Percentiles rank a stretch among this genome's conserved stretches.
Evolutionary conservation across 2,888 invertebrate species (phyloP).

Genomic region (Pilophorus perplexus): DNA sequence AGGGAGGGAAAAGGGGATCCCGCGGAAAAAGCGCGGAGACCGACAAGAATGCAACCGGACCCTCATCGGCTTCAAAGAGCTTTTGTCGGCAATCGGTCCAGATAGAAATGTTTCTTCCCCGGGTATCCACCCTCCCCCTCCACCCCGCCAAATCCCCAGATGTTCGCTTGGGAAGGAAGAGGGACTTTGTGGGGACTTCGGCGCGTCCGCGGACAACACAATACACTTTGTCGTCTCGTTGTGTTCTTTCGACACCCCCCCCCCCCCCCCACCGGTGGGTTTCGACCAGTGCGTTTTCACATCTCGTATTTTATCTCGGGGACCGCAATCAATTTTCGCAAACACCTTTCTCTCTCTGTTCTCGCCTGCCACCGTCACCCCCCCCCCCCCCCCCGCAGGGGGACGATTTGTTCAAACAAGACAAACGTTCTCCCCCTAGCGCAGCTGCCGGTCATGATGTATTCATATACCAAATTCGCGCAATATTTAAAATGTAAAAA

Average conservation of each 20-base stretch:
- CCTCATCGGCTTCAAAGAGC: background rate
- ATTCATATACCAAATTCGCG: too few relatives aligned
- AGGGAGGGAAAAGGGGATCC: background rate
- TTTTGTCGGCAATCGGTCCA: conserved; percentile 25
- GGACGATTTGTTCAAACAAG: too few relatives aligned
- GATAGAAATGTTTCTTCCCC: conserved; percentile 7
- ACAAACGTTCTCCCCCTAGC: too few relatives aligned
- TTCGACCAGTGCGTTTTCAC: too few relatives aligned
- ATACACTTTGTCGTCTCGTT: conserved; percentile 30
- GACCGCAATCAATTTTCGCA: too few relatives aligned
- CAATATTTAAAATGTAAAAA: too few relatives aligned
- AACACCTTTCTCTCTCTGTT: too few relatives aligned
- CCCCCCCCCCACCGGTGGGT: background rate
- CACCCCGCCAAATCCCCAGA: background rate
- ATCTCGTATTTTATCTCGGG: too few relatives aligned
- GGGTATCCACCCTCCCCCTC: background rate
- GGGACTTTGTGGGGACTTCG: background rate
- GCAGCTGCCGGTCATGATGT: too few relatives aligned
- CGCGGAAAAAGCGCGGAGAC: conserved; percentile 15
- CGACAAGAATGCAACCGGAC: background rate
- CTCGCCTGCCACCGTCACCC: too few relatives aligned
- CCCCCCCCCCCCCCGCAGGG: too few relatives aligned
- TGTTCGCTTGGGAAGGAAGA: background rate
- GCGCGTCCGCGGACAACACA: conserved; percentile 20
- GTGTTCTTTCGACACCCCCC: background rate